Base-by-base conservation (phyloP, 1,140 invertebrate species). In the Acromyrmex echinatior region DNA sequence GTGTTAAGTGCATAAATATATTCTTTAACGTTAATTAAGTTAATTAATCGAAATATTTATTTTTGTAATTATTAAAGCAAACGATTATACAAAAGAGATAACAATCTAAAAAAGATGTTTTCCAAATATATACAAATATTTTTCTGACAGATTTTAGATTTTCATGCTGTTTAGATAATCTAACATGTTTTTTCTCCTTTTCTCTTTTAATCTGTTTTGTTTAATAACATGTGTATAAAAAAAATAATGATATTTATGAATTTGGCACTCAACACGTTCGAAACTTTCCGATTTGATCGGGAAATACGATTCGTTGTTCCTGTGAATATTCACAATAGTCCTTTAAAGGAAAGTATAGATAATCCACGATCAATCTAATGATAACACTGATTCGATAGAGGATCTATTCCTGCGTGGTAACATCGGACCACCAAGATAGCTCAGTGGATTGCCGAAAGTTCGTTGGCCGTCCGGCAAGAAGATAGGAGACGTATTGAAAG, bases 321-420 rank as follows among this genome's bases (percentile, higher is more conserved):
- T 62, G 16, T 18, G 12, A 10, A 45, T 25, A 21, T 31, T 60
- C 31, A 56, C 53, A 71, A 49, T 18, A n/a, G 39, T 49, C 16
- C 12, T 14, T 73, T 73, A 49, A 39, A 49, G 21, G 16, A 68
- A 70, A 70, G 49, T 58, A 74, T 31, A 6, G 18, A 60, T 4
- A 21, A 71, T 60, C 3, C 21, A 14, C 18, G 77, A 86, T 95
- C 95, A 97, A 94, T 97, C 97, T 92, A 98, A 91, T 58, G 97
- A 97, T 87, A 97, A 92, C 87, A 97, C 95, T 77, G 97, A 97
- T 93, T 97, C 97, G 89, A 97, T 95, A 89, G 97, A 97, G 81
- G 95, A 96, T 92, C 96, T 94, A 91, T 96, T 96, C 85, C 95
- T 95, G 74, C 95, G 90, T 58, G 95, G 93, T 87, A 97, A 93